These are phyloP conservation scores for Lynx canadensis DNA, from an alignment of 2,113 vertebrate species.

Conservation along the genomic window DNA sequence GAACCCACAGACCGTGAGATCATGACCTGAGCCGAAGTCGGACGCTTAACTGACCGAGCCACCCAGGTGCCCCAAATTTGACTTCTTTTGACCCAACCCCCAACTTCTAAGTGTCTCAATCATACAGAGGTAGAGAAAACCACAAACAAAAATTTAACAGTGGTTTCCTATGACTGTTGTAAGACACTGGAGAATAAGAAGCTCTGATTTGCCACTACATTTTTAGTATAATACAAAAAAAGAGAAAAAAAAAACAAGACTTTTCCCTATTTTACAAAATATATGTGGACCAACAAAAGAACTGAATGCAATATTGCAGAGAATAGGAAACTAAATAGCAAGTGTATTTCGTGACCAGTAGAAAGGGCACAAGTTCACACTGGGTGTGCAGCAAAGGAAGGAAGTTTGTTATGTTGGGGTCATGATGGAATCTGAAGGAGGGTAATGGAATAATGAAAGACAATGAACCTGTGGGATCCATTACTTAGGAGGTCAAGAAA, in stretches of 20 bases:
- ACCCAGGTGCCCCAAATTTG: not conserved
- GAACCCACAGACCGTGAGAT: no score
- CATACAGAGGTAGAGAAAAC: not conserved
- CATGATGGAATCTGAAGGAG: accelerated
- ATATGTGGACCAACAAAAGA: not conserved
- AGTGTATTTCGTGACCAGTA: not conserved
- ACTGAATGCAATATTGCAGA: accelerated
- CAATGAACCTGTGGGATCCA: not conserved
- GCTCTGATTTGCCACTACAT: not conserved
- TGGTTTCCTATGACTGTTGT: not conserved
- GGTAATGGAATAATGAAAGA: not conserved
- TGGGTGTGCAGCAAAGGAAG: not conserved
- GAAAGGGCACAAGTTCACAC: not conserved
- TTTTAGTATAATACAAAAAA: not conserved
- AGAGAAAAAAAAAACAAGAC: not conserved
- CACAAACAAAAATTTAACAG: not conserved
- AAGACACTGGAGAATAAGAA: not conserved
- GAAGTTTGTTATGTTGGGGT: not conserved
- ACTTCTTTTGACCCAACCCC: not conserved
- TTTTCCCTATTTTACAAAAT: not conserved
- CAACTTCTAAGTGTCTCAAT: not conserved
- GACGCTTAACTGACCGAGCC: no score
- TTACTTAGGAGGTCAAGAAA: not conserved
- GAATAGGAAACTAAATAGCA: not conserved
- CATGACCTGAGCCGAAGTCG: no score